Base-by-base conservation (phyloP, 2,113 vertebrate genomes). In the Haplotaxodon microlepis region DNA sequence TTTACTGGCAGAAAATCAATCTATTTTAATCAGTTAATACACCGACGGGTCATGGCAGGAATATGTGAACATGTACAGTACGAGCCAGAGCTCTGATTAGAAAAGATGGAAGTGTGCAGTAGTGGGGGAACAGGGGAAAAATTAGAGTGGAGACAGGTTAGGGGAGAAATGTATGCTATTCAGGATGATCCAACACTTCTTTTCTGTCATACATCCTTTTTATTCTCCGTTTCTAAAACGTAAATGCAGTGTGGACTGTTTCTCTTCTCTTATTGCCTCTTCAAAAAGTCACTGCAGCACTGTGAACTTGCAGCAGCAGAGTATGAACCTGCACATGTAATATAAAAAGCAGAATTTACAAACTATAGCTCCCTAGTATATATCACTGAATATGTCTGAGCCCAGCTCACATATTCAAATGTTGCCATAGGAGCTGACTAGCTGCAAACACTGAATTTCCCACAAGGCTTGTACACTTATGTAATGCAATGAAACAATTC, bases 1-100 rank as follows among this genome's bases (percentile, higher is more conserved):
- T 81, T 92, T 38, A 87, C 90, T 94, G 91, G 87, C 91, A 94
- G 90, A 83, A 94, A 95, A 94, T 96, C 95, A 90, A 95, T 96
- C 89, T 84, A 27, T 90, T 94, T 86, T 93, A 94, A 95, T 95
- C 93, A 89, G 92, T 93, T 94, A 94, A 95, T 95, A 91, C 83
- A 89, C 81, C 31, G 34, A 82, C 69, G 66, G 90, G 85, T 89
- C 88, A 87, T 63, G 73, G 88, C 50, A 88, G 82, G 88, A 93
- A 92, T 90, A 86, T 85, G 88, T 83, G 90, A 90, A 92, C 88
- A 86, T 89, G 90, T 66, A 92, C 78, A 88, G 88, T 71, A 86
- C 88, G 86, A 90, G 89, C 36, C 82, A 79, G 71, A 69, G 42
- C 88, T 86, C 82, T 90, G 92, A 94, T 95, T 91, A 93, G 87